These are phyloP conservation scores for Aquatica leii DNA, from an alignment of 2,888 invertebrate genomes.

Conservation along the genomic window DNA sequence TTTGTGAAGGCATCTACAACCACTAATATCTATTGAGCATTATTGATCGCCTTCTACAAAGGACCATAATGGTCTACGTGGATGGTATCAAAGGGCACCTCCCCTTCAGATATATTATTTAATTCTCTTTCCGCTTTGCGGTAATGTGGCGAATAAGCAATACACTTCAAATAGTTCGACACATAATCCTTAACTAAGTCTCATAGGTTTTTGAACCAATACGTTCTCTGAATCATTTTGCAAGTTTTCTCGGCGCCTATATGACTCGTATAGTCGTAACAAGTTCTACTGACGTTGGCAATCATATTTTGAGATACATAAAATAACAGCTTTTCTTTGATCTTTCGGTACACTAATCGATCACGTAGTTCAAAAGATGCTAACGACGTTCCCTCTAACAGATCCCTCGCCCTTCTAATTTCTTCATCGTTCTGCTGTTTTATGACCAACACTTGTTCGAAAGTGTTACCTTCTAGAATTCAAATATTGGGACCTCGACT, in stretches of 20 bases:
- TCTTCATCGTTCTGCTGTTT: too few relatives aligned
- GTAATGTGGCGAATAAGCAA: neutral
- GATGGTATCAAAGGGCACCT: neutral
- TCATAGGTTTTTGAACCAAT: constrained; percentile 14
- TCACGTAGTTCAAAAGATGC: constrained; percentile 10
- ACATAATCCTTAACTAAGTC: constrained; percentile 7
- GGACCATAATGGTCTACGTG: constrained; percentile 17
- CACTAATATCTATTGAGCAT: constrained; percentile 9
- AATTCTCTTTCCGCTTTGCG: constrained; percentile 9
- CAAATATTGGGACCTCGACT: too few relatives aligned
- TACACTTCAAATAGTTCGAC: constrained; percentile 14
- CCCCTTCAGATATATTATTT: constrained; percentile 7
- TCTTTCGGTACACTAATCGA: constrained; percentile 15
- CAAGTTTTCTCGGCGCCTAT: constrained; percentile 33
- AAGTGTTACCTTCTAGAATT: too few relatives aligned
- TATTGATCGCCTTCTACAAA: constrained; percentile 4
- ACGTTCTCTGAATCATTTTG: constrained; percentile 1
- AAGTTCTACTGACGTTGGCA: constrained; percentile 39
- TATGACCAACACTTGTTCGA: too few relatives aligned
- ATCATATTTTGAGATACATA: constrained; percentile 44
- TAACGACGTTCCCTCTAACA: neutral
- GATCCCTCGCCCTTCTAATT: neutral
- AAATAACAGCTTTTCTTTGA: constrained; percentile 27
- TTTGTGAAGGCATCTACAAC: constrained; percentile 17
- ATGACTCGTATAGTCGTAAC: constrained; percentile 49